These are phyloP conservation scores for Himantopus leucocephalus DNA, from an alignment of 2,113 vertebrate species.

Conservation along the genomic window DNA sequence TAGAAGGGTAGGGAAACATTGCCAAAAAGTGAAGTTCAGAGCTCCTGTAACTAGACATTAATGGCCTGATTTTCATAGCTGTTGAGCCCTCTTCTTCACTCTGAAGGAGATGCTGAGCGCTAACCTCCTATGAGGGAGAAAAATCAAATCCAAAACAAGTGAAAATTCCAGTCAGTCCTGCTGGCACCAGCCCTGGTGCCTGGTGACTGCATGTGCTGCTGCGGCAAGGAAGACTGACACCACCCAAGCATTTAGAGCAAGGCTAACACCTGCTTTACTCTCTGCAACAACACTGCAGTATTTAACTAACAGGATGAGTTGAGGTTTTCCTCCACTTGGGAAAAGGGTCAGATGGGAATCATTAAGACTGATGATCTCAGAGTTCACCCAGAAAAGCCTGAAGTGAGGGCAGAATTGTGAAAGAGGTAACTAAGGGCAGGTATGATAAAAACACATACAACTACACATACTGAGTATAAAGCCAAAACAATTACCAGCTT, in stretches of 20 bases:
- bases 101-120: not conserved
- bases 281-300: not conserved
- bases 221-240: not conserved
- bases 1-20: not conserved
- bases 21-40: not conserved
- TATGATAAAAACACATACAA: accelerated
- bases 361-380: not conserved
- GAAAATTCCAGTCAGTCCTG: not conserved
- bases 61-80: not conserved
- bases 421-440: not conserved
- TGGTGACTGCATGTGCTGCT: not conserved
- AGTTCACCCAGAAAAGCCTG: not conserved
- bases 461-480: not conserved
- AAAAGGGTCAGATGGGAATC: not conserved
- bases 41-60: not conserved
- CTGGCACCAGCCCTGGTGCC: not conserved
- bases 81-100: not conserved
- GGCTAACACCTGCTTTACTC: not conserved
- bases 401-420: not conserved
- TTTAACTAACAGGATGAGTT: not conserved
- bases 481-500: not conserved
- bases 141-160: not conserved
- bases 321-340: not conserved
- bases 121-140: not conserved
- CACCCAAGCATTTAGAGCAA: not conserved